Percentiles rank a stretch among this genome's conserved stretches.
Conservation (phyloP, 53 echinoderm and acorn worm genomes). For the Zoroaster sp. region DNA sequence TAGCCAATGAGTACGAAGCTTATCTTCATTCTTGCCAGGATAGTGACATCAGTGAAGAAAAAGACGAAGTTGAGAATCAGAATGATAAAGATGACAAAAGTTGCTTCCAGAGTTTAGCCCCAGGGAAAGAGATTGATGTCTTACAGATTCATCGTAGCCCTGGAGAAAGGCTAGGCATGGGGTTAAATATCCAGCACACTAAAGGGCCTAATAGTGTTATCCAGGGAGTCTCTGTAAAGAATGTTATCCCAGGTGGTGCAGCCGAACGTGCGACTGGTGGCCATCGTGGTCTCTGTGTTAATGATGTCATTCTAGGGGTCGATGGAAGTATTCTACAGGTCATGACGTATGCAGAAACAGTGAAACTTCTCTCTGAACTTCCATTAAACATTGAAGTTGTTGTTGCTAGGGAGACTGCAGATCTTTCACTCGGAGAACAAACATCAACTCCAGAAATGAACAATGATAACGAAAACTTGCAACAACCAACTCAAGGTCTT, state of each 20-base stretch:
- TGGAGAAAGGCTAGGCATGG: constrained; percentile 95
- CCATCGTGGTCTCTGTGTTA: constrained; percentile 48
- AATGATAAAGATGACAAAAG: constrained; percentile 6
- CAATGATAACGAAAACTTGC: background rate
- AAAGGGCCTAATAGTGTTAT: constrained; percentile 72
- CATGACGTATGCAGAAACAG: constrained; percentile 68
- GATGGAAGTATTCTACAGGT: constrained; percentile 71
- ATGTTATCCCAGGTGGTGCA: constrained; percentile 75
- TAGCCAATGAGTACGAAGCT: constrained; percentile 74
- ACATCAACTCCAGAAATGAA: background rate
- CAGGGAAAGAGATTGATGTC: constrained; percentile 66
- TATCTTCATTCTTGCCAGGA: constrained; percentile 69
- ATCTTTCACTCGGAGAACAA: background rate
- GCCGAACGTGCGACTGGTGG: constrained; percentile 77
- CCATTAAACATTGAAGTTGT: constrained; percentile 74
- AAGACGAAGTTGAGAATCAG: background rate
- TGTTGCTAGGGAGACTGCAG: constrained; percentile 68
- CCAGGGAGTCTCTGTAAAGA: constrained; percentile 83
- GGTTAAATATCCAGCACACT: constrained; percentile 89
- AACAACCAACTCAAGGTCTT: background rate
- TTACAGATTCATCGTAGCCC: constrained; percentile 68
- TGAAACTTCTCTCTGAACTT: constrained; percentile 80
- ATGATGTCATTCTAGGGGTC: constrained; percentile 84
- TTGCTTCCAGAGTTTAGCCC: constrained; percentile 53
- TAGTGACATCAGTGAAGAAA: constrained; percentile 46